Percentiles rank a stretch among this genome's conserved stretches.
These are phyloP conservation scores for Papilio polyxenes DNA, from an alignment of 1,140 invertebrate species.

Conservation along the genomic window DNA sequence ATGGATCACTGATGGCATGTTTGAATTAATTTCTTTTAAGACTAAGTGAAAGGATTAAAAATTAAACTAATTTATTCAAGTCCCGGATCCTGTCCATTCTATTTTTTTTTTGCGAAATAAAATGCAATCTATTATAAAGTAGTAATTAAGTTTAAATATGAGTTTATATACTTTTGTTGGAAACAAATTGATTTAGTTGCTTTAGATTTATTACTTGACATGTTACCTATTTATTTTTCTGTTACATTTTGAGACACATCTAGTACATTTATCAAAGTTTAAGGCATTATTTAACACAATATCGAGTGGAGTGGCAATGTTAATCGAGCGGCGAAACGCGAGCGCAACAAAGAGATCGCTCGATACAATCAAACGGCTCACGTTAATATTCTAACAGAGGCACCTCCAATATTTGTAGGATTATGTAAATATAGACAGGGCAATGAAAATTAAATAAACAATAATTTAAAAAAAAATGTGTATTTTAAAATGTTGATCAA, in stretches of 20 bases:
- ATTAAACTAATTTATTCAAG: too few species aligned
- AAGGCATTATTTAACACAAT: slow-evolving; percentile 36
- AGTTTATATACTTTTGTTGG: too few species aligned
- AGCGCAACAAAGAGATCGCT: slow-evolving; percentile 65
- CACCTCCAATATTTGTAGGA: slow-evolving; percentile 10
- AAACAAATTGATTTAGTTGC: too few species aligned
- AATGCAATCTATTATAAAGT: too few species aligned
- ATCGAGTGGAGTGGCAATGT: slow-evolving; percentile 42
- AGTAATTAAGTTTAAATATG: too few species aligned
- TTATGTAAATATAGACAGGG: slow-evolving; percentile 16
- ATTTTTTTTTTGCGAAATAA: too few species aligned
- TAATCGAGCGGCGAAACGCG: slow-evolving; percentile 58
- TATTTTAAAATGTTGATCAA: too few species aligned
- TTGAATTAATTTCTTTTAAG: not conserved
- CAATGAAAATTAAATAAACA: not conserved
- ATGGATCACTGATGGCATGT: slow-evolving; percentile 24
- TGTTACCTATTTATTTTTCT: too few species aligned
- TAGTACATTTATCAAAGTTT: slow-evolving; percentile 40
- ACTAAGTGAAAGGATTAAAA: not conserved
- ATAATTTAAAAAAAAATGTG: too few species aligned
- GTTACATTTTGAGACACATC: slow-evolving; percentile 28
- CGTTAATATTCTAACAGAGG: slow-evolving; percentile 41
- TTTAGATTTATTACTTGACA: too few species aligned
- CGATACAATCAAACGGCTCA: slow-evolving; percentile 56
- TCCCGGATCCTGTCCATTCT: too few species aligned